A percentile compares a stretch with the other conserved stretches of the same genome.
phyloP scores from a whole-genome alignment of 2,113 vertebrate genomes.

The Steatornis caripensis region DNA sequence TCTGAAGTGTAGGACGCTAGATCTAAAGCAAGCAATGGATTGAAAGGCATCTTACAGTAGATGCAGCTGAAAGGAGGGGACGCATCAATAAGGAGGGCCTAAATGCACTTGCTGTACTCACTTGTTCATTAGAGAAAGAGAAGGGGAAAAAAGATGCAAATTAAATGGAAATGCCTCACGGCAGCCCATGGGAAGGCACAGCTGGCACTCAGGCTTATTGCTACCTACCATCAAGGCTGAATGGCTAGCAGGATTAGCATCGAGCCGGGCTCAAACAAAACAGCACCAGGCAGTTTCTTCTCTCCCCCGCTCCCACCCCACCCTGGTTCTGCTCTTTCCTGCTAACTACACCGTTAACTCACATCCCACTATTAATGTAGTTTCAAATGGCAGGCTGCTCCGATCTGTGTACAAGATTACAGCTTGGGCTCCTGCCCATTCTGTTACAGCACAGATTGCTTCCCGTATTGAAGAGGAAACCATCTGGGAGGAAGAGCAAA shows the following conservation, averaged over 20 bases:
- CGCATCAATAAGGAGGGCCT: neutral
- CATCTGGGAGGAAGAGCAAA: constrained; percentile 36
- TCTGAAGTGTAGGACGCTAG: neutral
- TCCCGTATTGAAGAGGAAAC: neutral
- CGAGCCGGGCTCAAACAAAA: constrained; percentile 12
- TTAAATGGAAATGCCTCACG: constrained; percentile 37
- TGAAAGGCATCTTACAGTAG: neutral
- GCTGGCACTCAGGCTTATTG: constrained; percentile 18
- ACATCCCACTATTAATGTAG: neutral
- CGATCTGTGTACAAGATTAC: neutral
- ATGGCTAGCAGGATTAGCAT: constrained; percentile 26
- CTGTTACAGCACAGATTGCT: constrained; percentile 7
- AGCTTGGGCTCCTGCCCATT: neutral
- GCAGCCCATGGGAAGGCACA: constrained; percentile 11
- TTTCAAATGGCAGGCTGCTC: neutral
- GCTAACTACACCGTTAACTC: neutral
- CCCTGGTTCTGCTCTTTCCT: neutral
- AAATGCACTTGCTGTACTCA: constrained; percentile 20
- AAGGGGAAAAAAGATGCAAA: neutral
- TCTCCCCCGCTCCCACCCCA: neutral
- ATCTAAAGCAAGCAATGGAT: neutral
- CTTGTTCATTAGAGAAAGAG: constrained; percentile 19
- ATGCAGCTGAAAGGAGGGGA: neutral
- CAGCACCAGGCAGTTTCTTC: neutral
- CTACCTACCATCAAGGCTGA: constrained; percentile 26